phyloP scores from a whole-genome alignment of 1,140 invertebrate genomes.

The Drosophila tsacasi region DNA sequence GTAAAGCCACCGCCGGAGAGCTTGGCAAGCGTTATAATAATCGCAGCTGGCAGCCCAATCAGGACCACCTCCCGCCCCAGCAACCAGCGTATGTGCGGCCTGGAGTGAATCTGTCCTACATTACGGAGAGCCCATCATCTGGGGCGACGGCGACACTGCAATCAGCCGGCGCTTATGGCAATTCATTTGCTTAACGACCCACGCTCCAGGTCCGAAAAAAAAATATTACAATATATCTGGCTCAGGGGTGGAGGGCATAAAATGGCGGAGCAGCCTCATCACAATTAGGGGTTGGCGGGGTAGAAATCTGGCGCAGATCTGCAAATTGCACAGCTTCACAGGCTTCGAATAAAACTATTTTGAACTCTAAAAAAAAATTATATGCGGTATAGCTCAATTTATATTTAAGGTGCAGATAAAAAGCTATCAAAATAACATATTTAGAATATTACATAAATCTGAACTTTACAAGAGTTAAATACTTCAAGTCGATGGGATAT shows the following conservation, averaged over 20 bases:
- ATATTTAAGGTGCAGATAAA: too few species aligned
- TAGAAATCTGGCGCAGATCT: neutral
- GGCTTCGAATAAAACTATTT: too few species aligned
- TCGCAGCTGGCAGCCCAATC: conserved; percentile 57
- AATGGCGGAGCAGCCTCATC: conserved; percentile 63
- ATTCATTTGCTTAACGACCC: conserved; percentile 85
- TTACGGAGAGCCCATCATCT: conserved; percentile 76
- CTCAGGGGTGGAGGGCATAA: conserved; percentile 25
- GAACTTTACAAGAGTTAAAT: neutral
- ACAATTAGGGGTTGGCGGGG: conserved; percentile 30
- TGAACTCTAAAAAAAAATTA: too few species aligned
- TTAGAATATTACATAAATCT: neutral
- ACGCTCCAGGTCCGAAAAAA: conserved; percentile 12
- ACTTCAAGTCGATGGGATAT: neutral
- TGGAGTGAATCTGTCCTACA: conserved; percentile 48
- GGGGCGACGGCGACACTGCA: conserved; percentile 80
- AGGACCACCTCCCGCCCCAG: conserved; percentile 12
- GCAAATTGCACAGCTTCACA: neutral
- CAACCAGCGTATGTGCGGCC: conserved; percentile 11
- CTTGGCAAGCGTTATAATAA: conserved; percentile 27
- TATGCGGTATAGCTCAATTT: too few species aligned
- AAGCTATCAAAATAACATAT: neutral
- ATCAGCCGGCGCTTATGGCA: conserved; percentile 83
- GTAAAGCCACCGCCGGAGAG: conserved; percentile 67
- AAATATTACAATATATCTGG: conserved; percentile 2